Conservation (phyloP, 2,113 vertebrate genomes). For the Balaeniceps rex region DNA sequence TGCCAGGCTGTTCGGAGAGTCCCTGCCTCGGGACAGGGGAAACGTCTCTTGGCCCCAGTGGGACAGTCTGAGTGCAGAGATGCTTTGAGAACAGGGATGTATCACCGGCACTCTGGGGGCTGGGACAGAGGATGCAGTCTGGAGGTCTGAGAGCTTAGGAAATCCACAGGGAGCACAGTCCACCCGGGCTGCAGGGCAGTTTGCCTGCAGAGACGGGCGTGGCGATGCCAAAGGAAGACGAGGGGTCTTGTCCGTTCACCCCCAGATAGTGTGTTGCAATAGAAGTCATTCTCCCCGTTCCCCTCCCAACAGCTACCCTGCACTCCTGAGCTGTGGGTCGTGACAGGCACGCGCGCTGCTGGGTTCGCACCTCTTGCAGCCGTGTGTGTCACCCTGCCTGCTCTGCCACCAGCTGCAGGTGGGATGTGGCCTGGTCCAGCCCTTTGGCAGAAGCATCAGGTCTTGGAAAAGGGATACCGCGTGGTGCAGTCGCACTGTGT, state of each 20-base stretch:
- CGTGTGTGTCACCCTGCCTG: background rate
- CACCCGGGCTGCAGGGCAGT: background rate
- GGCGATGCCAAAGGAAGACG: background rate
- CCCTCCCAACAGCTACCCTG: conserved; percentile 1
- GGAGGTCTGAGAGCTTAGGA: background rate
- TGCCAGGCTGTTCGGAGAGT: background rate
- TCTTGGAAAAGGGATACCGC: background rate
- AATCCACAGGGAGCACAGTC: background rate
- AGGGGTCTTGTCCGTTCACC: background rate
- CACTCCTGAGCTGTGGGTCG: background rate
- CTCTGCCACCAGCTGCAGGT: background rate
- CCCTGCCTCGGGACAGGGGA: background rate
- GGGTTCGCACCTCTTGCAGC: background rate
- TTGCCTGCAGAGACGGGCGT: background rate
- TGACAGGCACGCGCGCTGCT: background rate
- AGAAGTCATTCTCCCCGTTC: background rate
- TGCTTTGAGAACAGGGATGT: background rate
- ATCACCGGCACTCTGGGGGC: background rate
- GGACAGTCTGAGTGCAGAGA: background rate
- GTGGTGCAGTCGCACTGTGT: background rate
- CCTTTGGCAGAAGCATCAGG: background rate
- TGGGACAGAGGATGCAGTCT: background rate
- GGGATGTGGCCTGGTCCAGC: background rate
- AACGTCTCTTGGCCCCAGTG: background rate
- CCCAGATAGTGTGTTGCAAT: background rate